Conservation (phyloP, 1,140 invertebrate genomes). For the Drosophila pectinifera region DNA sequence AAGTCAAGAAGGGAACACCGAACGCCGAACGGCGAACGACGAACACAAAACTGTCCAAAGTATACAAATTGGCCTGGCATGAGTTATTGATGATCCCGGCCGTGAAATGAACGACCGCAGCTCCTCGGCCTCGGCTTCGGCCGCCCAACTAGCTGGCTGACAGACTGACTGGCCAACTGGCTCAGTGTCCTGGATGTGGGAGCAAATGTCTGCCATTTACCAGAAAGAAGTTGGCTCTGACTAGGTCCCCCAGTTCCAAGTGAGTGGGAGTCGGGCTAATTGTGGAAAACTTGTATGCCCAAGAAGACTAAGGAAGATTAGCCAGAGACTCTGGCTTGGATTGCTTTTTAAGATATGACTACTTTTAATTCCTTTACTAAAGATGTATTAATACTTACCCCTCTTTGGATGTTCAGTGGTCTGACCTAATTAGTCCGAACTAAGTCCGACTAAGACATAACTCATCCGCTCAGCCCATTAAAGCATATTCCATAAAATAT, state of each 20-base stretch:
- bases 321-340: background rate
- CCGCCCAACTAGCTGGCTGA: slow-evolving; percentile 15
- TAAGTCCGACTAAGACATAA: slow-evolving; percentile 43
- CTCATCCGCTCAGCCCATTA: slow-evolving; percentile 52
- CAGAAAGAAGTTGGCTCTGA: slow-evolving; percentile 49
- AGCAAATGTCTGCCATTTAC: slow-evolving; percentile 74
- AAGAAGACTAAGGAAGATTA: background rate
- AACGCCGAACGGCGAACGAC: slow-evolving; percentile 53
- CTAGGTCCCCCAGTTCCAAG: slow-evolving; percentile 18
- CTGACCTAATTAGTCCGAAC: slow-evolving; percentile 67
- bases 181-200: slow-evolving; percentile 45
- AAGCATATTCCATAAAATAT: slow-evolving; percentile 65
- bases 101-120: slow-evolving; percentile 77
- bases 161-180: slow-evolving; percentile 45
- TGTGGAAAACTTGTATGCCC: slow-evolving; percentile 41
- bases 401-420: background rate
- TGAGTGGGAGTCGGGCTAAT: slow-evolving; percentile 54
- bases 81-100: slow-evolving; percentile 81
- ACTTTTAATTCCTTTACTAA: background rate
- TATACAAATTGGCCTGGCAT: slow-evolving; percentile 81
- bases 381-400: no score
- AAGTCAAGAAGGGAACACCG: slow-evolving; percentile 62
- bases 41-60: slow-evolving; percentile 80
- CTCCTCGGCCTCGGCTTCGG: slow-evolving; percentile 23
- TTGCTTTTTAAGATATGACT: background rate